phyloP scores from a whole-genome alignment of 2,888 invertebrate genomes.

The Clivina fossor region DNA sequence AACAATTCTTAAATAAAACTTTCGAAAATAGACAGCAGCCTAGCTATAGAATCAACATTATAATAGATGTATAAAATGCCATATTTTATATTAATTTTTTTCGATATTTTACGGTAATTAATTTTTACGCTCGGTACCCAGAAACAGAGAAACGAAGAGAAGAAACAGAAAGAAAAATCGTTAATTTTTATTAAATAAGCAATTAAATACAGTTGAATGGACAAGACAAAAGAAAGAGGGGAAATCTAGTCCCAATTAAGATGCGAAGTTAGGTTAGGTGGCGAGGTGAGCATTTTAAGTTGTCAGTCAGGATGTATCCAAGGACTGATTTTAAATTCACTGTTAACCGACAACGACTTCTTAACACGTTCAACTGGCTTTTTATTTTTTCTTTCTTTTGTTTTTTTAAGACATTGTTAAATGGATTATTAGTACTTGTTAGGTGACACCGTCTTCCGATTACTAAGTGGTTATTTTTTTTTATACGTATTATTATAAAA shows the following conservation, averaged over 20 bases:
- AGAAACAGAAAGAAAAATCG: too few species aligned
- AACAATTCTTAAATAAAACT: conserved; percentile 12
- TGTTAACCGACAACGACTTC: not conserved
- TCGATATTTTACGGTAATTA: conserved; percentile 30
- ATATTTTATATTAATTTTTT: conserved; percentile 24
- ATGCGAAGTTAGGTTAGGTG: not conserved
- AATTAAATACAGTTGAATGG: conserved; percentile 23
- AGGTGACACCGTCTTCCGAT: too few species aligned
- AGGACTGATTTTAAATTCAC: conserved; percentile 11
- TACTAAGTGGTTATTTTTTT: too few species aligned
- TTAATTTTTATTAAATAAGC: conserved; percentile 30
- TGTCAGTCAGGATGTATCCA: conserved; percentile 21
- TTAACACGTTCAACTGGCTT: too few species aligned
- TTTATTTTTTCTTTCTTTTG: not conserved
- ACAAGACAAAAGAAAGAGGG: not conserved
- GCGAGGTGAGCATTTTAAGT: not conserved
- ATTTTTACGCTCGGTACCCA: conserved; percentile 23
- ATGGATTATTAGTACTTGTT: too few species aligned
- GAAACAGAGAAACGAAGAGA: too few species aligned
- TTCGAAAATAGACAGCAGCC: conserved; percentile 22
- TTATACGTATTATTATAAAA: too few species aligned
- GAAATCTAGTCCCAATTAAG: not conserved
- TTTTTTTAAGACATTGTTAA: not conserved
- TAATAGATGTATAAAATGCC: conserved; percentile 12
- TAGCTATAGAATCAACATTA: conserved; percentile 3